phyloP scores from a whole-genome alignment of 2,113 vertebrate genomes.

The Lagopus leucura region DNA sequence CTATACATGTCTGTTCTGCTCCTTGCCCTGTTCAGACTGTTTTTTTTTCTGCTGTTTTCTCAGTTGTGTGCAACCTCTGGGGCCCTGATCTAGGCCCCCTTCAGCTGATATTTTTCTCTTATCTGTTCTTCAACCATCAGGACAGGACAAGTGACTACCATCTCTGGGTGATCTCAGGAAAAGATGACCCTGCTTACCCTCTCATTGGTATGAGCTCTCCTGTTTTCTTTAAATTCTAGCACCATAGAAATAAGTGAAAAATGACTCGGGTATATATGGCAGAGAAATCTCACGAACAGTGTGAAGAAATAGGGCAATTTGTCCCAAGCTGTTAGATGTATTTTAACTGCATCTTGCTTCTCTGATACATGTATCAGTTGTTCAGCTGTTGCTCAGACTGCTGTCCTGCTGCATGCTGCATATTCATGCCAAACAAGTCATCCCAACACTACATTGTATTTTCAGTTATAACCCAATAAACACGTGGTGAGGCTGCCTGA shows the following conservation, averaged over 20 bases:
- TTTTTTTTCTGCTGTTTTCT: not conserved
- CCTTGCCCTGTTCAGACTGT: not conserved
- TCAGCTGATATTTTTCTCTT: not conserved
- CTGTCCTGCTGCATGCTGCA: not conserved
- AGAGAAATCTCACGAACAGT: not conserved
- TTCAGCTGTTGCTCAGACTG: not conserved
- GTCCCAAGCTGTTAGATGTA: not conserved
- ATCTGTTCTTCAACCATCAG: constrained; percentile 50
- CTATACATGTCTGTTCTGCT: not conserved
- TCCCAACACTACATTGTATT: not conserved
- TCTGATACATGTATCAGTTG: too few relatives aligned
- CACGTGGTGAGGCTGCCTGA: not conserved
- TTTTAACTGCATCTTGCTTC: not conserved
- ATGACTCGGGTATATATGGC: not conserved
- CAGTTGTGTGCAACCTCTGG: not conserved
- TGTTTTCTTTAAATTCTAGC: not conserved
- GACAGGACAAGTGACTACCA: constrained; percentile 73
- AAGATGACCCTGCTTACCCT: constrained; percentile 76
- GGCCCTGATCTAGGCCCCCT: not conserved
- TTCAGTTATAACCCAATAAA: not conserved
- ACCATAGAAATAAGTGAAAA: not conserved
- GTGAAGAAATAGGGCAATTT: not conserved
- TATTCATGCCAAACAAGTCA: not conserved
- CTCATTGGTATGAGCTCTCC: constrained; percentile 78
- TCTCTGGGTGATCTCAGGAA: constrained; percentile 80